A percentile compares a stretch with the other conserved stretches of the same genome.
phyloP scores from a whole-genome alignment of 2,797 vertebrate genomes.

The Paedocypris micromegethes region DNA sequence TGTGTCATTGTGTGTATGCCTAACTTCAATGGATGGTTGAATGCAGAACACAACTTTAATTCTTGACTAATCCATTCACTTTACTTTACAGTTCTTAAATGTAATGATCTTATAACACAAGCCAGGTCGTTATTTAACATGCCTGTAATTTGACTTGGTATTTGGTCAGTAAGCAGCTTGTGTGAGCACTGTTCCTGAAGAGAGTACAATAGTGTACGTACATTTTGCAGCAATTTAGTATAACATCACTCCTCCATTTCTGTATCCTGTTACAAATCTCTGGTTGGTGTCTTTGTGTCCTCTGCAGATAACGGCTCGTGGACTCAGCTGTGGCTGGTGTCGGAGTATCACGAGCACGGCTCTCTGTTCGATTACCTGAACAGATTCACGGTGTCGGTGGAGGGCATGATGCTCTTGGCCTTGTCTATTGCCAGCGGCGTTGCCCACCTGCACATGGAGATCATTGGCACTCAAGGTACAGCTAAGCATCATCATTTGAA shows the following conservation, averaged over 20 bases:
- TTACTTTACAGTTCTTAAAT: too few species aligned
- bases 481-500: background rate
- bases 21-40: too few species aligned
- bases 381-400: conserved; percentile 77
- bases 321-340: conserved; percentile 98
- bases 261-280: background rate
- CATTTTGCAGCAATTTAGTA: background rate
- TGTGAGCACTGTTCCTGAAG: too few species aligned
- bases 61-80: too few species aligned
- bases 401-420: conserved; percentile 78
- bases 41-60: too few species aligned
- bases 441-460: conserved; percentile 97
- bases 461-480: conserved; percentile 90
- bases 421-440: conserved; percentile 86
- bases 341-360: conserved; percentile 91
- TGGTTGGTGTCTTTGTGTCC: conserved; percentile 10
- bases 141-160: too few species aligned
- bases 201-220: too few species aligned
- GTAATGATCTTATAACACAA: too few species aligned
- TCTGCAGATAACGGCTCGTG: conserved; percentile 86
- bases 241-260: background rate
- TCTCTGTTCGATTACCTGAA: conserved; percentile 93
- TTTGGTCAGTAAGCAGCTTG: too few species aligned
- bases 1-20: too few species aligned
- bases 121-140: too few species aligned